These are phyloP conservation scores for Romanogobio albipinnatus DNA, from an alignment of 2,113 vertebrate genomes.

Conservation along the genomic window DNA sequence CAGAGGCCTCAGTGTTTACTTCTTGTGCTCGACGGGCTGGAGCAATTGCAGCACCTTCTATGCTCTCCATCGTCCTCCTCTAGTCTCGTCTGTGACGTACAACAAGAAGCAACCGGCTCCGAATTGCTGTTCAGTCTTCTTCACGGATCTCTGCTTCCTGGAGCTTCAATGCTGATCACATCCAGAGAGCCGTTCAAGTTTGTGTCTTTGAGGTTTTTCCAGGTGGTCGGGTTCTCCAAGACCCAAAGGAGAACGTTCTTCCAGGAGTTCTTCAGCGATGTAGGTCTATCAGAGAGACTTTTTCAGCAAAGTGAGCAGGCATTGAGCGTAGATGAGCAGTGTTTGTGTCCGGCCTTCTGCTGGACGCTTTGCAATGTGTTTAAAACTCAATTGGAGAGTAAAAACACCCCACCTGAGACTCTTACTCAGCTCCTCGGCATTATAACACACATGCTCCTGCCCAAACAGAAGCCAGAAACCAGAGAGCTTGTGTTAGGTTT, in stretches of 20 bases:
- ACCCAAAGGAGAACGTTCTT: constrained; percentile 70
- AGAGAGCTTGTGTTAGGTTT: constrained; percentile 60
- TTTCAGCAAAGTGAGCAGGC: constrained; percentile 67
- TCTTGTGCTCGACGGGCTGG: constrained; percentile 77
- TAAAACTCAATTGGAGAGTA: constrained; percentile 58
- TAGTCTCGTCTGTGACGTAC: constrained; percentile 52
- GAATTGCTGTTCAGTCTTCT: constrained; percentile 72
- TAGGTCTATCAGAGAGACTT: constrained; percentile 47
- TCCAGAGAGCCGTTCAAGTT: constrained; percentile 49
- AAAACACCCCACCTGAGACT: constrained; percentile 66
- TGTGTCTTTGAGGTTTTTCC: constrained; percentile 54
- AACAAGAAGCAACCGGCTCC: constrained; percentile 47
- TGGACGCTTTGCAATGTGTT: constrained; percentile 73
- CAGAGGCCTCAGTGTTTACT: constrained; percentile 66
- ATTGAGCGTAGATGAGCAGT: constrained; percentile 70
- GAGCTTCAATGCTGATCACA: constrained; percentile 69
- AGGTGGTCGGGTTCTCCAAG: constrained; percentile 71
- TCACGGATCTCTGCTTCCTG: constrained; percentile 67
- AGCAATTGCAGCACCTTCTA: constrained; percentile 60
- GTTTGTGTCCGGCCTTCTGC: constrained; percentile 73
- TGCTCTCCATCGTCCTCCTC: constrained; percentile 48
- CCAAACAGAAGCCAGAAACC: constrained; percentile 39
- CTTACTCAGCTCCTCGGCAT: constrained; percentile 70
- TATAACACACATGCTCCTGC: constrained; percentile 63
- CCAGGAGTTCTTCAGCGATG: constrained; percentile 62